These are phyloP conservation scores for Empidonax alnorum DNA, from an alignment of 2,113 vertebrate genomes.

Conservation along the genomic window DNA sequence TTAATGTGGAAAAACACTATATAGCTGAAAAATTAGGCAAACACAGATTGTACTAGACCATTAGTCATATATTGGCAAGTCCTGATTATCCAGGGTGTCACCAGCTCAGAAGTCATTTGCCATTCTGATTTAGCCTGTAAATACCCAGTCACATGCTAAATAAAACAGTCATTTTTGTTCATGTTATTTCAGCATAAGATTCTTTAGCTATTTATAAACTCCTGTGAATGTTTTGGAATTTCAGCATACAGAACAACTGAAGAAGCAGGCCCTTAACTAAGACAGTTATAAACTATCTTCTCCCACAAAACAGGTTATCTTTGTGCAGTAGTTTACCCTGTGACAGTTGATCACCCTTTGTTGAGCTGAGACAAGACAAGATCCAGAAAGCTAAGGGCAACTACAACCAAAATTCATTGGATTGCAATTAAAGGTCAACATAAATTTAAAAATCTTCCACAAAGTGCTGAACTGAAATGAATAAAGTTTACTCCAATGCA, in stretches of 20 bases:
- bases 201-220: neutral
- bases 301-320: neutral
- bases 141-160: neutral
- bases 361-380: neutral
- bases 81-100: neutral
- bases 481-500: neutral
- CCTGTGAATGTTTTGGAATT: neutral
- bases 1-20: neutral
- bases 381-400: neutral
- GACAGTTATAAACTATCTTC: neutral
- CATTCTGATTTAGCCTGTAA: neutral
- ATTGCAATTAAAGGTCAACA: neutral
- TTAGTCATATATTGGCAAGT: slow-evolving; percentile 35
- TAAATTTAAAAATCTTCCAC: neutral
- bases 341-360: neutral
- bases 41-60: slow-evolving; percentile 8
- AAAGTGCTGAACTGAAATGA: neutral
- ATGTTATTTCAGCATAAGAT: neutral
- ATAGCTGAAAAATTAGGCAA: slow-evolving; percentile 19
- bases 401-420: neutral
- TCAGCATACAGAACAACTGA: neutral
- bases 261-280: neutral
- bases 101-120: neutral
- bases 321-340: neutral
- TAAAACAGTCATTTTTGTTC: neutral